A percentile compares a stretch with the other conserved stretches of the same genome.
Conservation (phyloP, 2,888 invertebrate species). For the Halocaridina rubra region DNA sequence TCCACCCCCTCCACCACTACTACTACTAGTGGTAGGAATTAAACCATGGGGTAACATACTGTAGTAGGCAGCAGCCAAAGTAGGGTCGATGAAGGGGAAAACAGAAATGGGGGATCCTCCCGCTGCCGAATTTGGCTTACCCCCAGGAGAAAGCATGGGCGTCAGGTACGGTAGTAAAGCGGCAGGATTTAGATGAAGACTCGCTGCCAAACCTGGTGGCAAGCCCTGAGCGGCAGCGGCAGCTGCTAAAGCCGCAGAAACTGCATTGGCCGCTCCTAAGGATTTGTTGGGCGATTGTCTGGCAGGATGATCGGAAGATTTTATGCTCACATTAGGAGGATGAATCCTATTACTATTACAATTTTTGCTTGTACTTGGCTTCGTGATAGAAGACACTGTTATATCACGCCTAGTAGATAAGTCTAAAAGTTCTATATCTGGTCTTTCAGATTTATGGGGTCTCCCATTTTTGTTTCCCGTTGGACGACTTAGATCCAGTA, state of each 20-base stretch:
- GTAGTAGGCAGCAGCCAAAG: constrained; percentile 56
- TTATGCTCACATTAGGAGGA: constrained; percentile 61
- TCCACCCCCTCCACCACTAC: neutral
- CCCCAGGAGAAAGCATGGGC: constrained; percentile 44
- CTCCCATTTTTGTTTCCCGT: constrained; percentile 36
- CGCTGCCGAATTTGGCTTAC: constrained; percentile 38
- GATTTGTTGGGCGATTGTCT: constrained; percentile 45
- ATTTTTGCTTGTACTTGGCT: constrained; percentile 54
- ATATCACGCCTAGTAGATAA: constrained; percentile 61
- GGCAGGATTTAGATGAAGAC: constrained; percentile 25
- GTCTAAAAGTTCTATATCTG: constrained; percentile 61
- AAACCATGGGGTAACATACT: constrained; percentile 56
- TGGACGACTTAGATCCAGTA: constrained; percentile 60
- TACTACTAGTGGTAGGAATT: constrained; percentile 46
- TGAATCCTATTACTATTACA: constrained; percentile 49
- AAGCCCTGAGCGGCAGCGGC: constrained; percentile 42
- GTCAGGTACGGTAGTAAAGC: constrained; percentile 51
- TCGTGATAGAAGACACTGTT: constrained; percentile 61
- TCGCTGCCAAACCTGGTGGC: constrained; percentile 37
- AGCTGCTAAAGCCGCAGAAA: constrained; percentile 21
- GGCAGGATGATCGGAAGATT: constrained; percentile 35
- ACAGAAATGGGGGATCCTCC: constrained; percentile 45
- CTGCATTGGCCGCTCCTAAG: constrained; percentile 24
- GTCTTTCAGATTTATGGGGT: constrained; percentile 44
- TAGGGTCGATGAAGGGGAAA: constrained; percentile 60